Evolutionary conservation across 2,797 vertebrate genomes (phyloP), one percentile per base, ranked within the genome.

Genomic region (Psittacula derbiana): DNA sequence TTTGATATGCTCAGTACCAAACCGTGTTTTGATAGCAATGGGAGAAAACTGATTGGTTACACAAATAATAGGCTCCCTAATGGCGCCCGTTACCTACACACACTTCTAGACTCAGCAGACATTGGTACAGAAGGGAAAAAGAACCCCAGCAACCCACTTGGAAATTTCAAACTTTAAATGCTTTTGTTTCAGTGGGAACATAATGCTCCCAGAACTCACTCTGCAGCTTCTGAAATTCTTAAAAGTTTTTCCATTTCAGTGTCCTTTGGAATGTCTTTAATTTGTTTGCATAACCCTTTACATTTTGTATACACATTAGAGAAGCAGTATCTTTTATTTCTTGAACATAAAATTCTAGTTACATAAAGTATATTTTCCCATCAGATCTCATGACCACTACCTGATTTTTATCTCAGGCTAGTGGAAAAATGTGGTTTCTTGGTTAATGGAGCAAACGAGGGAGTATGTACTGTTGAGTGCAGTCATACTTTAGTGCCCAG

Each of bases 371-470:
- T 66, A 90, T 92, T 96, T 92, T 96, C 79, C 94, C 66, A 93
- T 84, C 66, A 84, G 65, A 88, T 92, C 82, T 90, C 80, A 74
- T 70, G 55, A 70, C 73, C 88, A 64, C 50, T 89, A 80, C 65
- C 66, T 74, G 84, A 90, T 91, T 94, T 88, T 96, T 88, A 91
- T 95, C 85, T 88, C 31, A 47, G 61, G 18, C 30, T 87, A 82
- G 84, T 87, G 84, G 88, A 95, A 97, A 90, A 94, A 95, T 84
- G 87, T 73, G 46, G 50, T 87, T 96, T 93, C 90, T 91, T 90
- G 89, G 70, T 75, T 96, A 97, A 97, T 95, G 94, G 83, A 96
- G 85, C 93, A 92, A 88, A 92, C 17, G 69, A 95, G 80, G 93
- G 96, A 96, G 94, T 96, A 64, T 43, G 40, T 92, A 86, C 95